A percentile compares a stretch with the other conserved stretches of the same genome.
Evolutionary conservation across 2,797 vertebrate species (phyloP).

Genomic region (Artibeus lituratus): DNA sequence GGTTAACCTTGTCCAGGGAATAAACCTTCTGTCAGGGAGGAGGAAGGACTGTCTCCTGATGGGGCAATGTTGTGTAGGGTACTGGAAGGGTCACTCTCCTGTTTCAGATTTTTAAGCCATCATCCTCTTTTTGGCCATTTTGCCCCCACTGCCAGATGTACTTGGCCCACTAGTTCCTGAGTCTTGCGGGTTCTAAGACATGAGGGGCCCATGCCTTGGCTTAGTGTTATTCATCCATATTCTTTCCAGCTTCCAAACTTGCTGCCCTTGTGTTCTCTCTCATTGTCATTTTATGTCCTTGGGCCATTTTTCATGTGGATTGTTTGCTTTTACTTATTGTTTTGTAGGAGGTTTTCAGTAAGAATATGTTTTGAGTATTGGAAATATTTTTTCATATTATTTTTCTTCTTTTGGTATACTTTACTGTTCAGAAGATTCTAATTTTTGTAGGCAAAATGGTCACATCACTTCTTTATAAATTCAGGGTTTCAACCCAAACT

Average conservation of each 20-base stretch:
- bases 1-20: not conserved
- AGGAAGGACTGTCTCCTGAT: not conserved
- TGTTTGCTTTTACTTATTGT: not conserved
- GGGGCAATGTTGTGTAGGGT: not conserved
- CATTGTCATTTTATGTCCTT: not conserved
- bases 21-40: too few relatives aligned
- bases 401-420: not conserved
- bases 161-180: not conserved
- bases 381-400: not conserved
- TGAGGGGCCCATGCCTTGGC: not conserved
- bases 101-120: not conserved
- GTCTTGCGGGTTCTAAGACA: not conserved
- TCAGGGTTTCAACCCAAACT: not conserved
- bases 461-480: not conserved
- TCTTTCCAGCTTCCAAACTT: not conserved
- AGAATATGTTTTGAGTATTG: not conserved
- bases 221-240: not conserved
- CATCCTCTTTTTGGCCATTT: not conserved
- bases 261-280: not conserved
- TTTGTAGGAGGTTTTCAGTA: not conserved
- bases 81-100: not conserved
- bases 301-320: not conserved
- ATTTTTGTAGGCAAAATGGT: not conserved
- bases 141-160: not conserved
- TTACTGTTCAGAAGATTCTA: not conserved